Percentiles rank a stretch among this genome's conserved stretches.
Evolutionary conservation across 1,140 invertebrate genomes (phyloP).

Genomic region (Drosophila erecta): DNA sequence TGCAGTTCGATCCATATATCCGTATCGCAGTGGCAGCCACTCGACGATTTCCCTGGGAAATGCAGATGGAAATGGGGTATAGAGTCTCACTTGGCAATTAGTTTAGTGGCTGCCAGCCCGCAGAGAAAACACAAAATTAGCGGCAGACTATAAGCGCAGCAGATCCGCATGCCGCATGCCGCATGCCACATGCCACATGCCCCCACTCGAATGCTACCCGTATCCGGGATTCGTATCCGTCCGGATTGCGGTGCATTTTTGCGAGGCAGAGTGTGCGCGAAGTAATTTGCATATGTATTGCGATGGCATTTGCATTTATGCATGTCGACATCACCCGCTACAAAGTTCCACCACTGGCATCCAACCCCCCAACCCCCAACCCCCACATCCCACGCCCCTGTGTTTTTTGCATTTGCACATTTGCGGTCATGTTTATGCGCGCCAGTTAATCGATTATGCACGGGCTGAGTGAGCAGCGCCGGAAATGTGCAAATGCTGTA

Average conservation of each 20-base stretch:
- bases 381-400: background rate
- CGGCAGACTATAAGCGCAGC: conserved; percentile 33
- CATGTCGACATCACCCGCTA: conserved; percentile 46
- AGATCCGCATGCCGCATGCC: background rate
- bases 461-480: conserved; percentile 75
- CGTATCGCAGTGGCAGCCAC: conserved; percentile 2
- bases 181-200: background rate
- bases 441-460: conserved; percentile 81
- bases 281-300: conserved; percentile 77
- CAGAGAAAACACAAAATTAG: conserved; percentile 50
- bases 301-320: conserved; percentile 76
- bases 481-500: conserved; percentile 80
- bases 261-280: conserved; percentile 47
- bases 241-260: conserved; percentile 48
- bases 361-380: background rate
- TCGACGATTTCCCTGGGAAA: conserved; percentile 24
- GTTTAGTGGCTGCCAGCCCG: conserved; percentile 51
- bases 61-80: conserved; percentile 18
- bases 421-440: conserved; percentile 81
- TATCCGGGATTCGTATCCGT: conserved; percentile 33
- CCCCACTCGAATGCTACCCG: background rate
- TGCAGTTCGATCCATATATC: conserved; percentile 7
- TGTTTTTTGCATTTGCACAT: conserved; percentile 65
- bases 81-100: conserved; percentile 57
- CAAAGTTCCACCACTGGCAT: background rate